A percentile compares a stretch with the other conserved stretches of the same genome.
These are phyloP conservation scores for Anorthoa munda DNA, from an alignment of 2,888 invertebrate species.

Conservation along the genomic window DNA sequence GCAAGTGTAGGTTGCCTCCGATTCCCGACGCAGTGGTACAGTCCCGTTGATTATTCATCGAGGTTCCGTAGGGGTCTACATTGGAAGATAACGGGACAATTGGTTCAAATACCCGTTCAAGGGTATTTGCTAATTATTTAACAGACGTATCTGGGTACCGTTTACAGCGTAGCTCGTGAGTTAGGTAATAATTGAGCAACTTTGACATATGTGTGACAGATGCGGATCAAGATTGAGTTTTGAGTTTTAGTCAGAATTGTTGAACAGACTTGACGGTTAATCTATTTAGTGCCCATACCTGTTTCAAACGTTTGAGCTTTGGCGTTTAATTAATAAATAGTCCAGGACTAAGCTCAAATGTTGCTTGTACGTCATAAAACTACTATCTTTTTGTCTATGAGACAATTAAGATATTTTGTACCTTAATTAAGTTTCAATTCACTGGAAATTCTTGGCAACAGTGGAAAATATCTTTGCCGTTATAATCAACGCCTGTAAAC, in stretches of 20 bases:
- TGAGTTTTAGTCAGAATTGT: background rate
- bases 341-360: too few relatives aligned
- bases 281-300: background rate
- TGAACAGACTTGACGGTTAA: background rate
- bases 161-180: background rate
- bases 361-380: too few relatives aligned
- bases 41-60: conserved; percentile 34
- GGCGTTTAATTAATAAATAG: too few relatives aligned
- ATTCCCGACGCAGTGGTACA: background rate
- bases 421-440: too few relatives aligned
- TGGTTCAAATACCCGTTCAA: conserved; percentile 17
- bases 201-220: background rate
- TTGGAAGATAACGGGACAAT: conserved; percentile 9
- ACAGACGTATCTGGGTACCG: background rate
- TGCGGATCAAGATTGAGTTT: background rate
- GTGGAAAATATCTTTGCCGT: too few relatives aligned
- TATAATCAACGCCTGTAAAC: too few relatives aligned
- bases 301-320: too few relatives aligned
- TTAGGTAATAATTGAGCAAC: background rate
- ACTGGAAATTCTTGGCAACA: too few relatives aligned
- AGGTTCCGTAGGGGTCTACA: conserved; percentile 1
- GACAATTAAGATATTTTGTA: too few relatives aligned
- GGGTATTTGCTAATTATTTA: conserved; percentile 22
- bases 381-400: too few relatives aligned
- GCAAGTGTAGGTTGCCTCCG: conserved; percentile 29